Evolutionary conservation across 2,888 invertebrate genomes (phyloP).

Genomic region (Drosophila birchii): DNA sequence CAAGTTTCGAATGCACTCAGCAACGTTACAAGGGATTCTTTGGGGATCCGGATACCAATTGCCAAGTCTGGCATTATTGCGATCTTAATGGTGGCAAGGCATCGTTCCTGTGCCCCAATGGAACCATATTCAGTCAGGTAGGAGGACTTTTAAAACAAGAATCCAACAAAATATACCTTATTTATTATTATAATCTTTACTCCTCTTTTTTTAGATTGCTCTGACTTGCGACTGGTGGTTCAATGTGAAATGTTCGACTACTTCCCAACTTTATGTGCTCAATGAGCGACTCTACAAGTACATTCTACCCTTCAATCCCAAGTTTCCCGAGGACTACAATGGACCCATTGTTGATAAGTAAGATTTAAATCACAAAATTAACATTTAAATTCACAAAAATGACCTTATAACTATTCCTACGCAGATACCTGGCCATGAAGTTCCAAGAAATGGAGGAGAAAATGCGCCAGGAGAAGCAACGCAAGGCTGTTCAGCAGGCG

Average conservation of each 20-base stretch:
- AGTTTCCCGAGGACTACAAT: slow-evolving; percentile 95
- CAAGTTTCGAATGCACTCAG: slow-evolving; percentile 92
- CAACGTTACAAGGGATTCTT: slow-evolving; percentile 96
- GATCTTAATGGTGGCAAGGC: slow-evolving; percentile 95
- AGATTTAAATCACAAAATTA: slow-evolving; percentile 64
- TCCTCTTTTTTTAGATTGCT: slow-evolving; percentile 86
- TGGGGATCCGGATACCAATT: slow-evolving; percentile 93
- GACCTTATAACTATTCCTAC: neutral
- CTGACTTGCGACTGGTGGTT: slow-evolving; percentile 97
- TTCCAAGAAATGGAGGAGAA: slow-evolving; percentile 95
- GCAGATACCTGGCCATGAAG: slow-evolving; percentile 91
- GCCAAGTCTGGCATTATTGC: slow-evolving; percentile 97
- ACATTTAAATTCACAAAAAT: neutral
- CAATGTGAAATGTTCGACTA: slow-evolving; percentile 93
- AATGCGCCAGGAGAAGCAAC: slow-evolving; percentile 89
- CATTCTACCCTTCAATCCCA: slow-evolving; percentile 93
- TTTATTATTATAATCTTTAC: neutral
- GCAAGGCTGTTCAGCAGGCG: slow-evolving; percentile 74
- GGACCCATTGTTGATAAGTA: slow-evolving; percentile 94
- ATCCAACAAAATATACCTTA: neutral
- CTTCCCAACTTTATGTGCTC: slow-evolving; percentile 93
- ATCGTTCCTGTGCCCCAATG: slow-evolving; percentile 95
- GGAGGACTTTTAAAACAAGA: neutral
- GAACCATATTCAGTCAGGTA: slow-evolving; percentile 94
- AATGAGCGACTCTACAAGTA: slow-evolving; percentile 95